Conservation (phyloP, 2,113 vertebrate genomes). For the Xiphophorus couchianus region DNA sequence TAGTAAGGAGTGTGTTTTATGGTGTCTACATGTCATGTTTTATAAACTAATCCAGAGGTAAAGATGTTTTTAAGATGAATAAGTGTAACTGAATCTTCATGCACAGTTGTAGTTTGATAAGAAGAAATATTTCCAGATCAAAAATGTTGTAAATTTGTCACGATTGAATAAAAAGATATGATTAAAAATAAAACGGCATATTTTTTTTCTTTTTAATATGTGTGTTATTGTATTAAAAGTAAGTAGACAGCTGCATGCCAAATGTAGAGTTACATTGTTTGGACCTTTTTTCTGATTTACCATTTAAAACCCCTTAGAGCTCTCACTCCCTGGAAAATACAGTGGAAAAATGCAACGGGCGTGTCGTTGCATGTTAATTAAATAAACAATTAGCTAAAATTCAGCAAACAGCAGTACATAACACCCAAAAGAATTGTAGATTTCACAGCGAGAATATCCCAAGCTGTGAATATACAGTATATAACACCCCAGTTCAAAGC, state of each 20-base stretch:
- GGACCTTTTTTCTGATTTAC: too few species aligned
- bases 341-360: too few species aligned
- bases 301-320: too few species aligned
- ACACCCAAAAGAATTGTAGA: too few species aligned
- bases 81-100: constrained; percentile 65
- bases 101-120: constrained; percentile 78
- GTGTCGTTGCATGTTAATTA: neutral
- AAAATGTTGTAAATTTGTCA: constrained; percentile 75
- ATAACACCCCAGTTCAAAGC: too few species aligned
- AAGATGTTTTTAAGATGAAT: constrained; percentile 67
- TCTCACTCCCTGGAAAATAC: too few species aligned
- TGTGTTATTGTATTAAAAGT: neutral
- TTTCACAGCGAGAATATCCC: too few species aligned
- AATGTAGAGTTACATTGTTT: neutral
- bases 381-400: neutral
- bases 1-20: constrained; percentile 46
- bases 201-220: neutral
- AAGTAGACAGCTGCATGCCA: neutral
- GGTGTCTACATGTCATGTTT: constrained; percentile 77
- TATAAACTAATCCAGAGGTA: constrained; percentile 79
- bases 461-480: too few species aligned
- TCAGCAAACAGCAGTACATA: neutral
- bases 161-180: constrained; percentile 77
- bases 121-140: constrained; percentile 68
- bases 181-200: constrained; percentile 39